Evolutionary conservation across 2,113 vertebrate species (phyloP).

Genomic region (Leptodactylus fuscus): DNA sequence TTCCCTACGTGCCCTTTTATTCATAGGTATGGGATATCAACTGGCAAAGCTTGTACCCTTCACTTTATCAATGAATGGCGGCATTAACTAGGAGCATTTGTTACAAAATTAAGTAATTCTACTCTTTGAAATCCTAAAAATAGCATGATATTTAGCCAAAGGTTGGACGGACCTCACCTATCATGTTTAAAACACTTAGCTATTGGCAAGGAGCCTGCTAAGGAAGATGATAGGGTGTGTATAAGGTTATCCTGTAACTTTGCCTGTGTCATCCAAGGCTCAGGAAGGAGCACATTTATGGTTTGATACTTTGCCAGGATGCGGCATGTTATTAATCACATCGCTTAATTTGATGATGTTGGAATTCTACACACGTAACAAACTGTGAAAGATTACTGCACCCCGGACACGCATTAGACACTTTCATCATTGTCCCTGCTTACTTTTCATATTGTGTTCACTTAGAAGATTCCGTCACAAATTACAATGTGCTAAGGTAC

Average conservation of each 20-base stretch:
- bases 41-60: constrained; percentile 1
- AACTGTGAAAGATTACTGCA: not conserved
- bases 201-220: constrained; percentile 11
- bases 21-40: not conserved
- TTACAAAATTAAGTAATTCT: constrained; percentile 32
- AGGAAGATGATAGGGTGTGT: constrained; percentile 25
- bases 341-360: not conserved
- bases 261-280: constrained; percentile 24
- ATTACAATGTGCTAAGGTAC: not conserved
- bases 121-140: constrained; percentile 34
- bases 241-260: constrained; percentile 25
- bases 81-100: constrained; percentile 26
- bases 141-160: constrained; percentile 7
- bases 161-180: constrained; percentile 19
- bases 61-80: constrained; percentile 37
- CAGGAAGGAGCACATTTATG: constrained; percentile 31
- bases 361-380: not conserved
- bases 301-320: constrained; percentile 27
- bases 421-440: constrained; percentile 3
- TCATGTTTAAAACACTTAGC: constrained; percentile 14
- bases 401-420: not conserved
- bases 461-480: not conserved
- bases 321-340: constrained; percentile 26
- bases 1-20: not conserved
- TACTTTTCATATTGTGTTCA: not conserved